Evolutionary conservation across 2,113 vertebrate genomes (phyloP).

Genomic region (Chaetorhynchus papuensis): DNA sequence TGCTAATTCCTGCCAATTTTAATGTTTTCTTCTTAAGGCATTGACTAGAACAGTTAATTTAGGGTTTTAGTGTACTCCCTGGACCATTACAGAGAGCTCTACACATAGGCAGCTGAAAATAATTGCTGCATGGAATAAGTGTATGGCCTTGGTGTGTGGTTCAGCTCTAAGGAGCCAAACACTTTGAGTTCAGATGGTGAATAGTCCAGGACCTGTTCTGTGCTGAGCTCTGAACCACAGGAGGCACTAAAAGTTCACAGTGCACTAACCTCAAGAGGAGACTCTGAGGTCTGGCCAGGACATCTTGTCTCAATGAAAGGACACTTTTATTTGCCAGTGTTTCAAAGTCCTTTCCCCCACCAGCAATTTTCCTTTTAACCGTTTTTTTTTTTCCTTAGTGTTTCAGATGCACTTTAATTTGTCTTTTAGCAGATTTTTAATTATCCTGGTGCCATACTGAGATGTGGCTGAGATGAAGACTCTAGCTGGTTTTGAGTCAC

Average conservation of each 20-base stretch:
- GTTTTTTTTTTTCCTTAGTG: neutral
- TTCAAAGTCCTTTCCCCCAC: neutral
- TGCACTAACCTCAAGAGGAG: neutral
- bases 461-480: conserved; percentile 39
- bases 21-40: neutral
- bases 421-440: conserved; percentile 64
- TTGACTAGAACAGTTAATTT: neutral
- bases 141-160: neutral
- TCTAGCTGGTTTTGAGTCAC: conserved; percentile 30
- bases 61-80: neutral
- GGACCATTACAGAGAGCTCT: neutral
- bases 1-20: neutral
- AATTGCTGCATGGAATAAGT: neutral
- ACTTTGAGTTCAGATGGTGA: neutral
- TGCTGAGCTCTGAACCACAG: neutral
- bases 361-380: neutral
- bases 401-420: conserved; percentile 47
- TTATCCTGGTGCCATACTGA: conserved; percentile 52
- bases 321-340: neutral
- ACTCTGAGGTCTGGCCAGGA: neutral
- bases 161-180: neutral
- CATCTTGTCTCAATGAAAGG: neutral
- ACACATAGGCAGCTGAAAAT: neutral
- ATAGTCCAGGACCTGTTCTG: neutral
- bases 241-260: neutral